Conservation (phyloP, 1,140 invertebrate genomes). For the Platyura marginata region DNA sequence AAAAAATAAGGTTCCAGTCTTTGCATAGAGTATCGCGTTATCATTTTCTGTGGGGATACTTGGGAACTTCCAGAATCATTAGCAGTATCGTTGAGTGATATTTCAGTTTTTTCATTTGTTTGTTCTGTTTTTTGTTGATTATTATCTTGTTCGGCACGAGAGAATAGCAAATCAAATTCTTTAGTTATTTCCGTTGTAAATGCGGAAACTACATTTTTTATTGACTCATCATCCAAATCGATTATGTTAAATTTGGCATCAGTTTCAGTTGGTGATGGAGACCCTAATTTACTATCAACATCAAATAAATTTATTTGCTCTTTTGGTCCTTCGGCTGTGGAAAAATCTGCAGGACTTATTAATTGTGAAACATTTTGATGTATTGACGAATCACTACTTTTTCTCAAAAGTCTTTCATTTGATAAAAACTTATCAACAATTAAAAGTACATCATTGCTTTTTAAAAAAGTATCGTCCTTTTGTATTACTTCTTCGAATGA, state of each 20-base stretch:
- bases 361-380: neutral
- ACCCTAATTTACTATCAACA: too few species aligned
- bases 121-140: neutral
- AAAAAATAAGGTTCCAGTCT: slow-evolving; percentile 5
- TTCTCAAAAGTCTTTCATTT: neutral
- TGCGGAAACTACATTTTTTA: neutral
- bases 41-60: neutral
- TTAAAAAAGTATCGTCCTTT: neutral
- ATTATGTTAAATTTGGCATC: slow-evolving; percentile 1
- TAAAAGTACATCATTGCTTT: neutral
- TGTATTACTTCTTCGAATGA: too few species aligned
- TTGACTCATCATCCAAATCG: slow-evolving; percentile 2
- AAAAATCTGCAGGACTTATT: neutral
- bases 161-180: slow-evolving; percentile 5
- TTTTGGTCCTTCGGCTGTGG: neutral
- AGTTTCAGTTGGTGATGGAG: neutral
- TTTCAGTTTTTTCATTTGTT: neutral
- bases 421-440: slow-evolving; percentile 4
- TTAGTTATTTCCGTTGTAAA: slow-evolving; percentile 5
- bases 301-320: too few species aligned
- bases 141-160: neutral
- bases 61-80: neutral
- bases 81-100: neutral
- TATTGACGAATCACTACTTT: neutral
- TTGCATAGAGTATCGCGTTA: slow-evolving; percentile 5